These are phyloP conservation scores for Tachina fera DNA, from an alignment of 2,888 invertebrate species.

Conservation along the genomic window DNA sequence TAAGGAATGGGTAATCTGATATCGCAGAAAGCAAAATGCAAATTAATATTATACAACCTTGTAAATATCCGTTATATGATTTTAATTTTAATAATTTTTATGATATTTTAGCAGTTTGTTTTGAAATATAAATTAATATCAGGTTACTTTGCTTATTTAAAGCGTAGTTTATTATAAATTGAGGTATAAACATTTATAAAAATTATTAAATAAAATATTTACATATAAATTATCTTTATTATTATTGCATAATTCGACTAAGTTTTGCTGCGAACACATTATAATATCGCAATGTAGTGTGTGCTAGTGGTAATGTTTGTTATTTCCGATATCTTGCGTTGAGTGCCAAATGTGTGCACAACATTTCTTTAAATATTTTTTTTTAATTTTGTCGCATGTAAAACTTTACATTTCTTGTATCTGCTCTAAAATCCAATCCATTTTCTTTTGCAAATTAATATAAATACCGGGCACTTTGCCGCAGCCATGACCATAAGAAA, in stretches of 20 bases:
- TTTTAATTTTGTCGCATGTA: no score
- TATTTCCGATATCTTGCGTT: no score
- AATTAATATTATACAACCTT: background rate
- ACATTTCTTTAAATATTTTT: no score
- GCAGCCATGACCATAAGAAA: conserved; percentile 87
- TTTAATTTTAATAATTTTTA: background rate
- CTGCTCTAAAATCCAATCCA: conserved; percentile 85
- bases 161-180: conserved; percentile 20
- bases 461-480: conserved; percentile 87
- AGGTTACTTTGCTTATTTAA: background rate
- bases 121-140: background rate
- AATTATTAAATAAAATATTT: background rate
- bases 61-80: background rate
- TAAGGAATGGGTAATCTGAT: no score
- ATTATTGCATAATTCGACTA: background rate
- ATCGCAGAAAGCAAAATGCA: no score
- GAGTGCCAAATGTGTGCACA: no score
- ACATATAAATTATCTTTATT: background rate
- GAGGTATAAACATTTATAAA: conserved; percentile 17
- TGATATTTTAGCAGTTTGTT: background rate
- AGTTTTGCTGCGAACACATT: background rate
- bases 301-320: no score
- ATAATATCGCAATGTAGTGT: background rate
- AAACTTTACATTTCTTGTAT: conserved; percentile 58
- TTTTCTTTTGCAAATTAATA: conserved; percentile 84